A percentile compares a stretch with the other conserved stretches of the same genome.
phyloP scores from a whole-genome alignment of 2,113 vertebrate species.

The Romanogobio albipinnatus region DNA sequence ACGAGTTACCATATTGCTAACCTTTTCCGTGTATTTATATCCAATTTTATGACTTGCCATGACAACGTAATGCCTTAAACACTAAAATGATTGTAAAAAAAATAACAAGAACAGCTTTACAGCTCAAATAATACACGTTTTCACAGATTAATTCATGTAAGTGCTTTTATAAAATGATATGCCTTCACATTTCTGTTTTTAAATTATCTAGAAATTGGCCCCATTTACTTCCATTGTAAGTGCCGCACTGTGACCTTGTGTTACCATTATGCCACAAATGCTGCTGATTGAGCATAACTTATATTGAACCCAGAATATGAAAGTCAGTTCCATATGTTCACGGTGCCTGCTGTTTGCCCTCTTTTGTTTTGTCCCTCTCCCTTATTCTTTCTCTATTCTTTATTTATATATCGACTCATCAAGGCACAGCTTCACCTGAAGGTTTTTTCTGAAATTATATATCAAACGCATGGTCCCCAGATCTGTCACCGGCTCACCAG shows the following conservation, averaged over 20 bases:
- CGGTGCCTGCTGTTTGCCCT: not conserved
- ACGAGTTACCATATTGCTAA: not conserved
- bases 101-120: not conserved
- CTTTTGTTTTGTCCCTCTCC: not conserved
- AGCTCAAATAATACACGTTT: not conserved
- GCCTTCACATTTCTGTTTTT: not conserved
- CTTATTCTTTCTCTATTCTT: conserved; percentile 32
- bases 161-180: not conserved
- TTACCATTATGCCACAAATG: not conserved
- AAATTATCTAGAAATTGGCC: not conserved
- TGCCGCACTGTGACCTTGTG: not conserved
- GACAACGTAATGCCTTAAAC: not conserved
- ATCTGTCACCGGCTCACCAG: conserved; percentile 30
- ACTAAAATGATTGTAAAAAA: not conserved
- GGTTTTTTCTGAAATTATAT: conserved; percentile 40
- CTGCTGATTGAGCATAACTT: not conserved
- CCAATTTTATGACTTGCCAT: not conserved
- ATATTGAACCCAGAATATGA: not conserved
- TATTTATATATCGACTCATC: conserved; percentile 46
- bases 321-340: conserved; percentile 43
- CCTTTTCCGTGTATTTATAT: not conserved
- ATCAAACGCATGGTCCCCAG: conserved; percentile 36
- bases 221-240: not conserved
- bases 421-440: conserved; percentile 37
- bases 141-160: not conserved